These are phyloP conservation scores for Hydra vulgaris DNA, from an alignment of 30 jellyfish, hydroid and myxozoan species.

Conservation along the genomic window DNA sequence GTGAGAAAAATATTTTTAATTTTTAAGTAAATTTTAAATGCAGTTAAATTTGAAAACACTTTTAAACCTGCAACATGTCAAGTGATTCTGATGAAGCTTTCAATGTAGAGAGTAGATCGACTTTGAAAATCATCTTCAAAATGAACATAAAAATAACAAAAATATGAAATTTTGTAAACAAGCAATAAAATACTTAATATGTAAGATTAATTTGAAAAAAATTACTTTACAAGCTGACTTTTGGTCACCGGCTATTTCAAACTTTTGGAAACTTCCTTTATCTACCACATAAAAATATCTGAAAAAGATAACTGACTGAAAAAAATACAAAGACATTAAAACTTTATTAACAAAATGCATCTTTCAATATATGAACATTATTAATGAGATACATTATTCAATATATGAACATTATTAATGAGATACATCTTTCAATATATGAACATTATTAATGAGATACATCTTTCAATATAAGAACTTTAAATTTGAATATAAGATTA, in stretches of 20 bases:
- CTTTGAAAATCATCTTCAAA: not conserved
- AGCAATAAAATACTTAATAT: no score
- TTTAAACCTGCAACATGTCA: not conserved
- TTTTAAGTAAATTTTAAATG: no score
- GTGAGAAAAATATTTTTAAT: no score
- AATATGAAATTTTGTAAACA: not conserved
- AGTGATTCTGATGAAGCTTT: not conserved
- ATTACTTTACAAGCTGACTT: conserved; percentile 33
- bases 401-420: no score
- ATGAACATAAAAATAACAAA: not conserved
- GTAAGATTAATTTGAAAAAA: not conserved
- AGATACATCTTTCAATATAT: no score
- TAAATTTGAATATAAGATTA: no score
- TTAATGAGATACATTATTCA: no score
- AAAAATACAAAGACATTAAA: not conserved
- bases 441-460: no score
- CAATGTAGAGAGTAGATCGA: not conserved
- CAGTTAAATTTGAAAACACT: no score
- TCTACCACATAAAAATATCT: conserved; percentile 40
- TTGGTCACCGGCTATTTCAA: conserved; percentile 44
- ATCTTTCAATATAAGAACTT: no score
- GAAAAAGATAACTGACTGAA: conserved; percentile 1
- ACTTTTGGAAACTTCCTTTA: conserved; percentile 44
- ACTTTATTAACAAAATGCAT: no score
- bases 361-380: no score